A percentile compares a stretch with the other conserved stretches of the same genome.
phyloP scores from a whole-genome alignment of 2,113 vertebrate genomes.

The Hemiprocne comata region DNA sequence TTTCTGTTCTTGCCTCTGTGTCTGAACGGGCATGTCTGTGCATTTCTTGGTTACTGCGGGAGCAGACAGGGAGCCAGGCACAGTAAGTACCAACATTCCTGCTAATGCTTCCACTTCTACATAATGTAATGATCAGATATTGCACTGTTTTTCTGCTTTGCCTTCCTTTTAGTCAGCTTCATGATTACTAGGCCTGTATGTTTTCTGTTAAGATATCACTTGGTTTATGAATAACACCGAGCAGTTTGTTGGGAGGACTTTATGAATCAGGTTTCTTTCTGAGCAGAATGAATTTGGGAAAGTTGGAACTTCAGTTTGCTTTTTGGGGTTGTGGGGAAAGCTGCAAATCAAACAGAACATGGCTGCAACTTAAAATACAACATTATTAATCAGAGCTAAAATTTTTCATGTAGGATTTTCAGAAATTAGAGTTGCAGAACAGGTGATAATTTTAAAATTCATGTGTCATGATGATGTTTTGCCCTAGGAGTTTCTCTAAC shows the following conservation, averaged over 20 bases:
- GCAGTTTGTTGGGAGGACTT: background rate
- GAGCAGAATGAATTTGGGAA: background rate
- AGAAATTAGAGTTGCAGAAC: background rate
- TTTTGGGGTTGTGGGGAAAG: background rate
- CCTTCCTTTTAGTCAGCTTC: background rate
- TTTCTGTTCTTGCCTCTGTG: slow-evolving; percentile 86
- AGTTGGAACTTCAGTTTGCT: background rate
- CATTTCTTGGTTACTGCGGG: slow-evolving; percentile 85
- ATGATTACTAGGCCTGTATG: background rate
- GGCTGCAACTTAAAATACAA: background rate
- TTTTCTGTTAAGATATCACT: background rate
- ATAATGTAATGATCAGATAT: background rate
- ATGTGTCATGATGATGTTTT: background rate
- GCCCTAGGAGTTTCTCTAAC: background rate
- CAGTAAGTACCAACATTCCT: slow-evolving; percentile 87
- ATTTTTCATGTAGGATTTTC: background rate
- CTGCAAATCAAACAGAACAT: background rate
- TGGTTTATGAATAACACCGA: background rate
- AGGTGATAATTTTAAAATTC: slow-evolving; percentile 4
- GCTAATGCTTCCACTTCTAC: slow-evolving; percentile 22
- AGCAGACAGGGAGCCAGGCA: slow-evolving; percentile 93
- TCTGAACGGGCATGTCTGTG: slow-evolving; percentile 86
- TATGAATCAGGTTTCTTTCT: background rate
- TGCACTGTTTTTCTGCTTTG: background rate
- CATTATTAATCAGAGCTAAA: background rate